A percentile compares a stretch with the other conserved stretches of the same genome.
phyloP scores from a whole-genome alignment of 2,797 vertebrate species.

The Chrysolophus pictus region DNA sequence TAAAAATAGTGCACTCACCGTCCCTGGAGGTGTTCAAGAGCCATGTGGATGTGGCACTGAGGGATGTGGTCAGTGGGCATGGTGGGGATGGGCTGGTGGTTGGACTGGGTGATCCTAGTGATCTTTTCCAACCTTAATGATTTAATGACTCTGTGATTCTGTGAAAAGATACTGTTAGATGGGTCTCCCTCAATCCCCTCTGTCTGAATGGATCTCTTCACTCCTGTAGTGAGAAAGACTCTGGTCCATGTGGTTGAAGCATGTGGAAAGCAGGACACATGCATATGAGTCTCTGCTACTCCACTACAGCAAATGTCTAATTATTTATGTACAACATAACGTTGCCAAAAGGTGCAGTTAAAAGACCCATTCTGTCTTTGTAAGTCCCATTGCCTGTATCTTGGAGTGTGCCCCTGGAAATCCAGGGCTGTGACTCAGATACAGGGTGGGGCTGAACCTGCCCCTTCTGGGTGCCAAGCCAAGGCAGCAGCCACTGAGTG shows the following conservation, averaged over 20 bases:
- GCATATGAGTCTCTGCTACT: background rate
- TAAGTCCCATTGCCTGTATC: no score
- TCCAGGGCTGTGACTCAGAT: background rate
- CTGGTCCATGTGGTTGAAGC: background rate
- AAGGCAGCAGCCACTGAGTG: background rate
- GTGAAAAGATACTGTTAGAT: background rate
- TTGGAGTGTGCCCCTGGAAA: background rate
- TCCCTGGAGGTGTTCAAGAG: no score
- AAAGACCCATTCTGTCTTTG: background rate
- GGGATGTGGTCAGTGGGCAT: no score
- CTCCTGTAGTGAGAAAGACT: background rate
- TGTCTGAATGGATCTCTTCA: background rate
- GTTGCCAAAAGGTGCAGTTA: background rate
- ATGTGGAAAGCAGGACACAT: accelerated
- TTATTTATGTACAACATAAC: background rate
- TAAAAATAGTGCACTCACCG: background rate
- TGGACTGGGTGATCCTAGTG: no score
- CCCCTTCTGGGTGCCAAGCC: no score
- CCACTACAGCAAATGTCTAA: background rate
- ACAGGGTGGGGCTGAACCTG: background rate
- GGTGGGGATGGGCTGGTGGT: no score
- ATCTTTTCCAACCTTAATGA: no score
- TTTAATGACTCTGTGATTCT: no score
- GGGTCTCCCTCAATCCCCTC: background rate
- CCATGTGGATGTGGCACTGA: no score